Base-by-base conservation (phyloP, 1,140 invertebrate species). In the Zaprionus taronus region DNA sequence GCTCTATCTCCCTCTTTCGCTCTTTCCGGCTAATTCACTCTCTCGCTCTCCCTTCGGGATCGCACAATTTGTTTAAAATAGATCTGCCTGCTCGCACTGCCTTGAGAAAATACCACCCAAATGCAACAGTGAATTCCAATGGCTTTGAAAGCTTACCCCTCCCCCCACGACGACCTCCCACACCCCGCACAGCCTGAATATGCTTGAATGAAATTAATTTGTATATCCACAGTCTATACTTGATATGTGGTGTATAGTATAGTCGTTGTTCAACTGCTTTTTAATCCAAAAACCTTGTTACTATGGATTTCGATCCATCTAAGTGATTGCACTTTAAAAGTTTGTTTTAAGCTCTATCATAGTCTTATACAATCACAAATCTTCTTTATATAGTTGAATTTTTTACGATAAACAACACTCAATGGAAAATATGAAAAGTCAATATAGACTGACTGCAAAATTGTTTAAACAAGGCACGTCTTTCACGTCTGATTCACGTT, bases 1-100 rank as follows among this genome's bases (percentile, higher is more conserved):
- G 7, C 20, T 26, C 60, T 41, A 31, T 9, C 51, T 66, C 28
- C 28, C 24, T 26, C 22, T 24, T 31, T 0, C 28, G 28, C 7
- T 31, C 26, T 28, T 28, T 28, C 31, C 9, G 31, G 9, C 38
- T 49, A 1, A 14, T 47, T 28, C 17, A 22, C 15, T 41, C 38
- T 31, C 17, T 31, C 38, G 55, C 36, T 2, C 34, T 44, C 28
- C 34, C 38, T 22, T 38, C 6, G 31, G 7, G 47, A 53, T 77
- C 73, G 61, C 73, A 60, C 44, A 47, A 62, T 61, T 62, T 62
- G 70, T 63, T 77, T 47, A 58, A 73, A 77, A 77, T 73, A 77
- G 70, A 77, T 69, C 49, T 36, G 28, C 44, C 49, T 36, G 20
- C 44, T 36, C 63, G 14, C 31, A 17, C 15, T 15, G 26, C 15